phyloP scores from a whole-genome alignment of 2,113 vertebrate genomes.

The Paracanthobrama guichenoti region DNA sequence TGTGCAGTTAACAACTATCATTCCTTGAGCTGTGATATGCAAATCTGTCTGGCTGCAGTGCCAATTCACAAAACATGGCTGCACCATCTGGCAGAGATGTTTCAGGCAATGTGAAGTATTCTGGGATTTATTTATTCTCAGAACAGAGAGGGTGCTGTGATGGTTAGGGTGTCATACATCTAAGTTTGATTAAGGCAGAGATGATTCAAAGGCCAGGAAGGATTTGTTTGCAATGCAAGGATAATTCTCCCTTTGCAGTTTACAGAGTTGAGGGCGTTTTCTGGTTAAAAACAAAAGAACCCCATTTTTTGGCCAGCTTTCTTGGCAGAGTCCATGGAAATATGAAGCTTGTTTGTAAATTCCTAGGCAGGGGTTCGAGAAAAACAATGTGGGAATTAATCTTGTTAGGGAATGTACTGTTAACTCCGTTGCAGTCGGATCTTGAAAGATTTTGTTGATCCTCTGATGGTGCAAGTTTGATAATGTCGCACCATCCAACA shows the following conservation, averaged over 20 bases:
- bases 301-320: background rate
- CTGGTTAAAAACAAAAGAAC: conserved; percentile 24
- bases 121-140: conserved; percentile 14
- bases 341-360: conserved; percentile 27
- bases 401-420: conserved; percentile 7
- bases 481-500: background rate
- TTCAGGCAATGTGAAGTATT: conserved; percentile 3
- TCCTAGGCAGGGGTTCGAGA: background rate
- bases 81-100: conserved; percentile 23
- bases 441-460: background rate
- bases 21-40: conserved; percentile 11
- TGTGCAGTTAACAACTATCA: conserved; percentile 21
- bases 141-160: background rate
- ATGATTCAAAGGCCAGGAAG: background rate
- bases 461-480: background rate
- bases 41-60: conserved; percentile 9
- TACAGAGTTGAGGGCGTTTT: background rate
- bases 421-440: background rate
- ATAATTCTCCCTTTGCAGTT: conserved; percentile 36
- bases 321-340: conserved; percentile 1
- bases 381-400: conserved; percentile 3
- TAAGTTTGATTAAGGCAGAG: conserved; percentile 4
- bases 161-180: background rate
- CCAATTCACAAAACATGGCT: conserved; percentile 12
- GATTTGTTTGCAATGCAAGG: background rate